A percentile compares a stretch with the other conserved stretches of the same genome.
These are phyloP conservation scores for Sinhomidia bicolor DNA, from an alignment of 2,888 invertebrate genomes.

Conservation along the genomic window DNA sequence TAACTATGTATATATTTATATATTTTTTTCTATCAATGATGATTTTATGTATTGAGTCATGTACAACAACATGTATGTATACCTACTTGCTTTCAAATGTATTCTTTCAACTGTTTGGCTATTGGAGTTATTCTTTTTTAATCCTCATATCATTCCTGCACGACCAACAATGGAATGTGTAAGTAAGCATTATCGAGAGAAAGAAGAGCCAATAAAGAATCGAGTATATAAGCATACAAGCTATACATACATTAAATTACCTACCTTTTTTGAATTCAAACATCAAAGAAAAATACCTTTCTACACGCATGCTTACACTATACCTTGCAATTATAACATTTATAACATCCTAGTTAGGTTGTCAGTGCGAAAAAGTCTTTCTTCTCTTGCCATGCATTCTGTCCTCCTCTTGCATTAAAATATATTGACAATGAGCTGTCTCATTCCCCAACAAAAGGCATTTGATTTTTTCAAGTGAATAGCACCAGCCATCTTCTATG, in stretches of 20 bases:
- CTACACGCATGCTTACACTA: background rate
- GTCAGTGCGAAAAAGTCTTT: constrained; percentile 51
- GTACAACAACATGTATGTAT: background rate
- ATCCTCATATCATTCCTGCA: constrained; percentile 48
- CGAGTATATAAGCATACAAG: background rate
- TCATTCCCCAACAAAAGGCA: constrained; percentile 52
- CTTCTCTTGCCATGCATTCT: background rate
- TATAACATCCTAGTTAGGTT: constrained; percentile 57
- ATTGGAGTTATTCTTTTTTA: constrained; percentile 43
- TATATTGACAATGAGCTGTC: constrained; percentile 68
- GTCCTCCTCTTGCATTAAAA: constrained; percentile 46
- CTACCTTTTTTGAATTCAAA: background rate
- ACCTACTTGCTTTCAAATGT: background rate
- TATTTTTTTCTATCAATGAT: background rate
- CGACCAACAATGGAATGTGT: constrained; percentile 29
- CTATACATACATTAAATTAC: background rate
- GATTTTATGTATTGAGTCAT: background rate
- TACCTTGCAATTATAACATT: constrained; percentile 23
- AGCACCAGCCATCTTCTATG: background rate
- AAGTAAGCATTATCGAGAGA: no score
- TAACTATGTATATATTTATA: background rate
- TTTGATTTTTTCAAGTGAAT: constrained; percentile 28
- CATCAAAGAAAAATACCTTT: background rate
- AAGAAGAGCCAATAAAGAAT: background rate
- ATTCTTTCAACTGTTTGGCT: constrained; percentile 3